Evolutionary conservation across 2,888 invertebrate genomes (phyloP).

Genomic region (Kryphioiulus occultus): DNA sequence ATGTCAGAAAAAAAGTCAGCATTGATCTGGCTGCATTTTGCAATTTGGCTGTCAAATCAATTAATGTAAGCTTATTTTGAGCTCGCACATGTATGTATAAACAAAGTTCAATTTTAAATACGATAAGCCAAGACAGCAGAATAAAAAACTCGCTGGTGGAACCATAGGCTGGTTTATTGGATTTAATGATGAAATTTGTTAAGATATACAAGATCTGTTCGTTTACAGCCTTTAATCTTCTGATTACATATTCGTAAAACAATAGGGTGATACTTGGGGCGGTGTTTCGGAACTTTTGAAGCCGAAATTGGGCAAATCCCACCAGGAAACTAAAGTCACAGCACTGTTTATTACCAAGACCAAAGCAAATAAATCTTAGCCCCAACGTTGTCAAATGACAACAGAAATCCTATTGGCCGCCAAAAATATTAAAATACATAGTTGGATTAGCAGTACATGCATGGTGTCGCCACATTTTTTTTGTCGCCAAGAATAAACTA

Average conservation of each 20-base stretch:
- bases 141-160: neutral
- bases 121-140: neutral
- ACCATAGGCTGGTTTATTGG: neutral
- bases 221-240: neutral
- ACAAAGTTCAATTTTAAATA: neutral
- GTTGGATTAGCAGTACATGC: neutral
- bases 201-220: neutral
- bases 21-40: too few relatives aligned
- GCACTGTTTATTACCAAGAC: neutral
- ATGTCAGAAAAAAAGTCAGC: too few relatives aligned
- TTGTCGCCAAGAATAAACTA: neutral
- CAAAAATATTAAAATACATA: constrained; percentile 4
- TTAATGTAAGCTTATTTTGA: neutral
- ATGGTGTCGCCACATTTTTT: neutral
- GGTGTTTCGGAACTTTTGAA: neutral
- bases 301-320: neutral
- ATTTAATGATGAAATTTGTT: neutral
- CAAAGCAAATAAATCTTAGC: neutral
- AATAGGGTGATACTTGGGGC: neutral
- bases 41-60: neutral
- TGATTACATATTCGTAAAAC: neutral
- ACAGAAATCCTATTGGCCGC: neutral
- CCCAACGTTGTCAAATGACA: neutral
- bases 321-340: neutral
- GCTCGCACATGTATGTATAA: neutral